Conservation (phyloP, 2,888 invertebrate species). For the Hylaea fasciaria region DNA sequence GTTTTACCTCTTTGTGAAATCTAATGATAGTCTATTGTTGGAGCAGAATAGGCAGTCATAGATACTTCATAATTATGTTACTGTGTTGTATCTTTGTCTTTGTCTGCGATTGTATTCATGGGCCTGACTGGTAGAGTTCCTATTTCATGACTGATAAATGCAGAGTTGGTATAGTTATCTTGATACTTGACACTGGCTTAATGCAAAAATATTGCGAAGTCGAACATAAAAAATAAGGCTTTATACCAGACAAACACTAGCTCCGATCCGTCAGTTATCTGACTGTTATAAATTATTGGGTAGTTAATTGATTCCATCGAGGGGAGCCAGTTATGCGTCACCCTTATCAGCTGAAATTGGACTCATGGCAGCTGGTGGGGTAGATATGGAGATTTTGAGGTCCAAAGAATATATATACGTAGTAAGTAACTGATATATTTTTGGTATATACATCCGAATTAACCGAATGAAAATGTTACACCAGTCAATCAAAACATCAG, state of each 20-base stretch:
- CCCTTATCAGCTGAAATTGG: slow-evolving; percentile 47
- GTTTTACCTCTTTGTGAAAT: slow-evolving; percentile 35
- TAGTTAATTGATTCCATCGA: slow-evolving; percentile 66
- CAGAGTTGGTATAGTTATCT: too few relatives aligned
- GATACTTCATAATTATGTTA: slow-evolving; percentile 12
- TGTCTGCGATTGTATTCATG: background rate
- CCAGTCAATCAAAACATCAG: too few relatives aligned
- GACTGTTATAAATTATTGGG: slow-evolving; percentile 65
- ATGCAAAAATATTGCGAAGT: too few relatives aligned
- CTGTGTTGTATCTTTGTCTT: background rate
- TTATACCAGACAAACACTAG: background rate
- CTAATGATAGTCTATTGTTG: slow-evolving; percentile 27
- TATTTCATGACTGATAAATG: too few relatives aligned
- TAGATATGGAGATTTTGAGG: slow-evolving; percentile 29
- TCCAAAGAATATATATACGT: background rate
- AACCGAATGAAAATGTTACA: too few relatives aligned
- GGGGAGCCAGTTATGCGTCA: slow-evolving; percentile 59
- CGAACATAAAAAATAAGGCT: too few relatives aligned
- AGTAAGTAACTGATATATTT: background rate
- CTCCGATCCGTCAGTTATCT: slow-evolving; percentile 53
- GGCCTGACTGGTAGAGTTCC: too few relatives aligned
- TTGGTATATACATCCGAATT: background rate
- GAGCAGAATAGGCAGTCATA: slow-evolving; percentile 22
- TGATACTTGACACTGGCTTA: too few relatives aligned
- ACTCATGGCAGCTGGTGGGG: slow-evolving; percentile 34